phyloP scores from a whole-genome alignment of 2,797 vertebrate genomes.

The Lepidocolaptes lacrymiger region DNA sequence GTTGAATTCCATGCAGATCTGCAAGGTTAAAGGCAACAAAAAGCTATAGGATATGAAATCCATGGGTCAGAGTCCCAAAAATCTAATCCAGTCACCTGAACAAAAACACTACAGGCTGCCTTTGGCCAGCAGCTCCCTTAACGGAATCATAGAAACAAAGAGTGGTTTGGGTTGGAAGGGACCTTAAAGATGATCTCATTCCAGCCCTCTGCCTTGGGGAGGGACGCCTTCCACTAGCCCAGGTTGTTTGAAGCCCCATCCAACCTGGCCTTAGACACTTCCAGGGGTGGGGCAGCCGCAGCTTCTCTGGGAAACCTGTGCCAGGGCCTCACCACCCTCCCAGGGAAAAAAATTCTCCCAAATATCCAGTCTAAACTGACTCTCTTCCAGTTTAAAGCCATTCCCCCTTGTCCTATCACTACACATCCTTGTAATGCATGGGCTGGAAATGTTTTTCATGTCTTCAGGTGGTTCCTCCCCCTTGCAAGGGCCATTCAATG shows the following conservation, averaged over 20 bases:
- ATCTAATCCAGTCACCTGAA: neutral
- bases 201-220: neutral
- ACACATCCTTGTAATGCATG: neutral
- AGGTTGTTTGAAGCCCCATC: neutral
- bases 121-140: neutral
- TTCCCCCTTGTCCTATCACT: neutral
- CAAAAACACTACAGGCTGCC: neutral
- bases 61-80: neutral
- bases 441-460: accelerated
- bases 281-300: neutral
- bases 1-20: neutral
- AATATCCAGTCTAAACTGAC: neutral
- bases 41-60: neutral
- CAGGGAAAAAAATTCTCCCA: neutral
- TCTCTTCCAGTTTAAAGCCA: neutral
- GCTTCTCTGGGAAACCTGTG: neutral
- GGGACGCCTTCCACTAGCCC: neutral
- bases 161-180: neutral
- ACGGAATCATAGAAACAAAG: neutral
- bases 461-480: neutral
- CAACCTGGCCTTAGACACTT: neutral
- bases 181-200: neutral
- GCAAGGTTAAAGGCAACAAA: neutral
- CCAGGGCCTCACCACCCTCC: neutral
- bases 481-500: neutral